Evolutionary conservation across 2,797 vertebrate genomes (phyloP).

Genomic region (Falco rusticolus): DNA sequence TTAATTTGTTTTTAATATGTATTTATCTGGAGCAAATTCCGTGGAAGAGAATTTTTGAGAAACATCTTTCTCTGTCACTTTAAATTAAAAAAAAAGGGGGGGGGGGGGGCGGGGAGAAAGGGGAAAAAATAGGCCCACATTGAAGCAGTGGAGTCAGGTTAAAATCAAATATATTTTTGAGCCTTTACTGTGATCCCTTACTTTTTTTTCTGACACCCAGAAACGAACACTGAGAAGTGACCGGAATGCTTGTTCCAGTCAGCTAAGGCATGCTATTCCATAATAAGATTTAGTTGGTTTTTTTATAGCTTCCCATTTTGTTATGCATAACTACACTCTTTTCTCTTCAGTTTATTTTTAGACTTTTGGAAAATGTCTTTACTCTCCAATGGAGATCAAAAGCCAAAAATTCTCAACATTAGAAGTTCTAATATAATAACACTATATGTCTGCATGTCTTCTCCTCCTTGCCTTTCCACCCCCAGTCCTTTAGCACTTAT

Average conservation of each 20-base stretch:
- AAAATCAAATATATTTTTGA: not conserved
- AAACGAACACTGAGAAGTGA: not conserved
- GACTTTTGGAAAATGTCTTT: not conserved
- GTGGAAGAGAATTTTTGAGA: not conserved
- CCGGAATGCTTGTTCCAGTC: not conserved
- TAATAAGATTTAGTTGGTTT: not conserved
- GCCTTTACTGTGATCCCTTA: not conserved
- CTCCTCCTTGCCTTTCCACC: rapidly evolving
- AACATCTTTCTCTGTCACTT: not conserved
- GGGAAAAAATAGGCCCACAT: rapidly evolving
- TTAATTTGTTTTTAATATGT: not conserved
- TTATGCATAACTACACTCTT: not conserved
- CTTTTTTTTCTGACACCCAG: not conserved
- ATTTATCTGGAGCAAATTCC: not conserved
- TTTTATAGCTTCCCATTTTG: not conserved
- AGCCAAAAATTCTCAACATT: not conserved
- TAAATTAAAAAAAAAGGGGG: not conserved
- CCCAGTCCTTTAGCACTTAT: not conserved
- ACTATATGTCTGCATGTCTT: too few species aligned
- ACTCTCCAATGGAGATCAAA: not conserved
- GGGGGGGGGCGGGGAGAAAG: too few species aligned
- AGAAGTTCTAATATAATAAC: not conserved
- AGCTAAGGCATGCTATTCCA: not conserved
- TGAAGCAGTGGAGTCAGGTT: not conserved
- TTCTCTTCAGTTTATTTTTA: not conserved